A percentile compares a stretch with the other conserved stretches of the same genome.
Conservation (phyloP, 1,140 invertebrate species). For the Cydia fagiglandana region DNA sequence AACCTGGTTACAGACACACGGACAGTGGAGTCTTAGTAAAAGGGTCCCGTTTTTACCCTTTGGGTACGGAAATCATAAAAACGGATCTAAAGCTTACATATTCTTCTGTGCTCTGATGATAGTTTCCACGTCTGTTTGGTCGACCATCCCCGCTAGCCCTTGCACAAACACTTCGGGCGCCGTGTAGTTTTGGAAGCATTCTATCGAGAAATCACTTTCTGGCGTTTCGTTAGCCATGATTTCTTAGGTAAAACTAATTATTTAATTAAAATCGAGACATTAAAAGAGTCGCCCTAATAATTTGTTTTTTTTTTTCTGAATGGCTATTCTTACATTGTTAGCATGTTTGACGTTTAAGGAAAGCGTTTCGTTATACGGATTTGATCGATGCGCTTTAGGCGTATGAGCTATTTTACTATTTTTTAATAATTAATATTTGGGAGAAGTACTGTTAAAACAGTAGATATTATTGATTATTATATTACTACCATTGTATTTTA, state of each 20-base stretch:
- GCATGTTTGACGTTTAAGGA: background rate
- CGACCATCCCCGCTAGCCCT: slow-evolving; percentile 92
- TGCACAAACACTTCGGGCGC: slow-evolving; percentile 95
- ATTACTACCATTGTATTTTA: too few relatives aligned
- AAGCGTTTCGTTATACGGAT: background rate
- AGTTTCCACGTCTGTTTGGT: slow-evolving; percentile 93
- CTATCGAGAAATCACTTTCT: slow-evolving; percentile 80
- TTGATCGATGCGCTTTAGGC: background rate
- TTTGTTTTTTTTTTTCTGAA: background rate
- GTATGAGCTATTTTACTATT: background rate
- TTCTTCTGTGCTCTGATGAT: slow-evolving; percentile 95
- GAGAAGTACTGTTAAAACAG: too few relatives aligned
- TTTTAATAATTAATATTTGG: too few relatives aligned
- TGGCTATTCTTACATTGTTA: slow-evolving; percentile 1
- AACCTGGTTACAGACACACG: too few relatives aligned
- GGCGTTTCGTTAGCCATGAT: slow-evolving; percentile 76
- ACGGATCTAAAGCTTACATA: slow-evolving; percentile 84
- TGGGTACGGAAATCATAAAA: background rate
- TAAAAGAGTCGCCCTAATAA: background rate
- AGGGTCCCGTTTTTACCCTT: too few relatives aligned
- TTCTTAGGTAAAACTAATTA: background rate
- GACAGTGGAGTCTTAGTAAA: too few relatives aligned
- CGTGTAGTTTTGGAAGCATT: slow-evolving; percentile 94
- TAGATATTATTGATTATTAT: too few relatives aligned
- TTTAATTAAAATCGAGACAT: background rate